Base-by-base conservation (phyloP, 2,797 vertebrate genomes). In the Micromesistius poutassou region DNA sequence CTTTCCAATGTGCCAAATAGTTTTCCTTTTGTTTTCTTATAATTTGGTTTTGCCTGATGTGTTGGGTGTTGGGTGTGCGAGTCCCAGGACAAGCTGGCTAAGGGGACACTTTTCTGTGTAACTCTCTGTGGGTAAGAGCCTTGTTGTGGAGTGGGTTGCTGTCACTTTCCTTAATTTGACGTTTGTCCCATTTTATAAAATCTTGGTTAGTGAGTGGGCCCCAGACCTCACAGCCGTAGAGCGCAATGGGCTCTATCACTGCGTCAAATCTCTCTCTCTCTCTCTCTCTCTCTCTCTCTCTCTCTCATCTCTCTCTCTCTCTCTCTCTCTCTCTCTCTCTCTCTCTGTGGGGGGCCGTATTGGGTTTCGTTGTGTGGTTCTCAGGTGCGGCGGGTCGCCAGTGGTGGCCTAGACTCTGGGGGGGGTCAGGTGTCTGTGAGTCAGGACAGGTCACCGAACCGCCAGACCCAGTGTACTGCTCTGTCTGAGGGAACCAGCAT, bases 341-440 rank as follows among this genome's bases (percentile, higher is more conserved):
- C 78, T 78, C 72, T 73, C 78, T 77, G 75, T 88, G 86, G 81
- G 84, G 35, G 80, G 88, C 83, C 83, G 83, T 80, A 89, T 91
- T 88, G 86, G 82, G 86, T 93, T 92, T 89, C 87, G 70, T 84
- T 33, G 80, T 79, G 46, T 46, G 70, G 0, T 55, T 80, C 76
- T 74, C 83, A 66, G 83, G 74, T 85, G 76, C 46, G 78, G 76
- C 86, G 80, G 40, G 40, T 86, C 78, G 33, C 71, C 84, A 77
- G 40, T 70, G 7, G 78, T 82, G 83, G 84, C 89, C 86, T 81
- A 66, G 82, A 87, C 84, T 79, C 42, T 19, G 71, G 70, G 3
- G 13, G 14, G 88, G 85, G 79, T 92, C 90, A 75, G 83, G 88
- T 92, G 91, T 83, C 89, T 86, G 22, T 74, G 79, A 85, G 77